phyloP scores from a whole-genome alignment of 1,140 invertebrate species.

The Trichoplusia ni region DNA sequence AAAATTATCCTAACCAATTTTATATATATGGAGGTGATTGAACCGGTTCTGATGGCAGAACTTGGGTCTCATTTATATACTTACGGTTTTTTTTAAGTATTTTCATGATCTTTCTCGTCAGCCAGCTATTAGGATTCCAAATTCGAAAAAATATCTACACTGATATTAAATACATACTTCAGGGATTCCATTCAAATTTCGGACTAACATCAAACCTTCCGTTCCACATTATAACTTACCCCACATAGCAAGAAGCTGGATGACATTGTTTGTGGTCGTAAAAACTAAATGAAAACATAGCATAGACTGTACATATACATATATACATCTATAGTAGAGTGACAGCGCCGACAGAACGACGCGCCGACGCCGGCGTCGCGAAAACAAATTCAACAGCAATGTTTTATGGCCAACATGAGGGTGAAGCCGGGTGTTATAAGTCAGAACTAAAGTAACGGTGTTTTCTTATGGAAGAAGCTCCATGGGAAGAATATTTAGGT shows the following conservation, averaged over 20 bases:
- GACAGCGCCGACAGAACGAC: slow-evolving; percentile 16
- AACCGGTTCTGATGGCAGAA: not conserved
- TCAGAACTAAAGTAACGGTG: not conserved
- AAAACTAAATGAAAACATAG: slow-evolving; percentile 55
- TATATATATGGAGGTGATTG: not conserved
- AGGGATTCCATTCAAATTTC: not conserved
- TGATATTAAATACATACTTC: no score
- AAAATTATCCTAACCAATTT: not conserved
- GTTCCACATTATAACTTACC: slow-evolving; percentile 1
- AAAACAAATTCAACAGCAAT: slow-evolving; percentile 52
- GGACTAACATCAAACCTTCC: not conserved
- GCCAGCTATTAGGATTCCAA: no score
- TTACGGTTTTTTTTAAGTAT: no score
- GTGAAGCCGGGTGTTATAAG: slow-evolving; percentile 2
- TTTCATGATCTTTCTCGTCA: no score
- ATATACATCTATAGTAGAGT: no score
- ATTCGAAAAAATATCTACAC: no score
- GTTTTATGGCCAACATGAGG: slow-evolving; percentile 30
- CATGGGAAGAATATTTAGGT: not conserved
- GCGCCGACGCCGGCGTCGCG: slow-evolving; percentile 41
- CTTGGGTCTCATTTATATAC: no score
- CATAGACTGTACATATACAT: no score
- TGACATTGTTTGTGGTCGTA: slow-evolving; percentile 60
- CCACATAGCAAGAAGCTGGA: slow-evolving; percentile 16
- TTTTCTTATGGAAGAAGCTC: not conserved